A percentile compares a stretch with the other conserved stretches of the same genome.
Evolutionary conservation across 2,797 vertebrate species (phyloP).

Genomic region (Oryzias sinensis): DNA sequence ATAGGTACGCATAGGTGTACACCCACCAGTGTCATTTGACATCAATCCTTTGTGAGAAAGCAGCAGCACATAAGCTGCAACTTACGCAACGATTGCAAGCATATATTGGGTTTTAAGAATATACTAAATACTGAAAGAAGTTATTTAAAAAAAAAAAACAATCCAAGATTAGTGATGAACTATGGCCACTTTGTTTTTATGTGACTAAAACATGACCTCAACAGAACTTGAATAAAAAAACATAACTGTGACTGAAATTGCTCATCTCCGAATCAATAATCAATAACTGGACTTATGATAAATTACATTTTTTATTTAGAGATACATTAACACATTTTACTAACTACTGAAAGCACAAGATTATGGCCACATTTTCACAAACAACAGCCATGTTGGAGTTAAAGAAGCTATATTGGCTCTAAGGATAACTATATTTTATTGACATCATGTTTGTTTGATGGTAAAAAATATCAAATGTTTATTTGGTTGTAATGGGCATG

Average conservation of each 20-base stretch:
- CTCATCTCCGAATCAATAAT: not conserved
- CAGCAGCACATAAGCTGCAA: constrained; percentile 27
- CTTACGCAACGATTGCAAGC: constrained; percentile 19
- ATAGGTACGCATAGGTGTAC: constrained; percentile 39
- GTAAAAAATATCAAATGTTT: too few relatives aligned
- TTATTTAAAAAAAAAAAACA: not conserved
- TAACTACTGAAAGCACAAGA: too few relatives aligned
- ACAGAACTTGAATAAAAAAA: not conserved
- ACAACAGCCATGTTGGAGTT: too few relatives aligned
- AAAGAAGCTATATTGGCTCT: too few relatives aligned
- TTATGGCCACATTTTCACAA: too few relatives aligned
- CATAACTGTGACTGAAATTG: not conserved
- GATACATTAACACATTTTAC: too few relatives aligned
- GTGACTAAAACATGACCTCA: not conserved
- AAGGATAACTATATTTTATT: too few relatives aligned
- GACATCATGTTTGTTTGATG: too few relatives aligned
- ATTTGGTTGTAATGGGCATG: too few relatives aligned
- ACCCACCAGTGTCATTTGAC: constrained; percentile 45
- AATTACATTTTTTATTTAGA: too few relatives aligned
- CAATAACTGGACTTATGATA: too few relatives aligned
- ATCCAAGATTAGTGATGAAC: not conserved
- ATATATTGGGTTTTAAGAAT: constrained; percentile 16
- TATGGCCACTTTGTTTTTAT: not conserved
- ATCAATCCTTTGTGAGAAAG: constrained; percentile 30
- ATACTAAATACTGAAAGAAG: not conserved